These are phyloP conservation scores for Chaetops frenatus DNA, from an alignment of 2,113 vertebrate species.

Conservation along the genomic window DNA sequence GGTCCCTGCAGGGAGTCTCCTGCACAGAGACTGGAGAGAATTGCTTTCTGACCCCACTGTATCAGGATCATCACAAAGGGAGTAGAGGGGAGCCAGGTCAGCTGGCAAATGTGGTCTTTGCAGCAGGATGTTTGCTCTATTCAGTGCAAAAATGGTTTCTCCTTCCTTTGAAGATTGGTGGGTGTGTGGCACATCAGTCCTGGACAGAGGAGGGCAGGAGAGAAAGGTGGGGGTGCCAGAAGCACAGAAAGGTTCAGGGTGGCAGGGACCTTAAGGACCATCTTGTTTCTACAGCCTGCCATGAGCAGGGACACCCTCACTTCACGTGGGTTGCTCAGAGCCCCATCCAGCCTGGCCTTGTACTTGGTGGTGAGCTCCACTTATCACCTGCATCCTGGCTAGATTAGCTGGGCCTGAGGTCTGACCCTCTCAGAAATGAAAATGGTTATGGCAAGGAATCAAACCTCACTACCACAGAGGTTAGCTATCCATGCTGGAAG, in stretches of 20 bases:
- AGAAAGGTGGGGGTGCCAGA: not conserved
- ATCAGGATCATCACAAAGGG: not conserved
- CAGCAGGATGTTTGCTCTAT: not conserved
- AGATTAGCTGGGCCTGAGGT: not conserved
- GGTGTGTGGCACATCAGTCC: no score
- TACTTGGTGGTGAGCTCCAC: rapidly evolving
- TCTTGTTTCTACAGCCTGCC: not conserved
- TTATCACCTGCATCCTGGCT: not conserved
- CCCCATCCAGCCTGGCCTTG: not conserved
- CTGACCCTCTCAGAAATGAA: not conserved
- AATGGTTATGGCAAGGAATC: not conserved
- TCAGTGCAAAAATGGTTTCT: not conserved
- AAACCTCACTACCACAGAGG: not conserved
- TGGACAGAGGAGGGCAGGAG: not conserved
- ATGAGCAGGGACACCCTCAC: not conserved
- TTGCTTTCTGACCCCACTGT: not conserved
- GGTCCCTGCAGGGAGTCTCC: not conserved
- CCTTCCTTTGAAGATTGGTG: not conserved
- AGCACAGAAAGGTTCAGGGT: not conserved
- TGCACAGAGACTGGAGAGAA: not conserved
- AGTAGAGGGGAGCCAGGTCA: not conserved
- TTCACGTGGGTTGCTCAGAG: not conserved
- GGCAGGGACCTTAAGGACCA: not conserved
- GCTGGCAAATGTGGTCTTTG: not conserved
- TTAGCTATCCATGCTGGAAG: not conserved